Conservation (phyloP, 2,113 vertebrate genomes). For the Prolemur simus region DNA sequence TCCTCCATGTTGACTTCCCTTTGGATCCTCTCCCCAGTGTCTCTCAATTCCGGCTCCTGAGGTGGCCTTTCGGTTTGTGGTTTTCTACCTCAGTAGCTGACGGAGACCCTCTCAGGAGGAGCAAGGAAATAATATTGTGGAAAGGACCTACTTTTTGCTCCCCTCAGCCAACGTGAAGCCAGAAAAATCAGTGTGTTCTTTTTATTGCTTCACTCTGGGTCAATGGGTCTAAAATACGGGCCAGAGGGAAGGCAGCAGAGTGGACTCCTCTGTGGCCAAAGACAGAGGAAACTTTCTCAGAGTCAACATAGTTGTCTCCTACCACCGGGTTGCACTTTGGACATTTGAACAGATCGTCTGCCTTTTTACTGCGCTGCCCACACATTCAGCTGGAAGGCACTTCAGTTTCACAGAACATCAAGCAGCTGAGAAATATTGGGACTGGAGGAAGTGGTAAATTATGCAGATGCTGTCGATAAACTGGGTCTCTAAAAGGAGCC, state of each 20-base stretch:
- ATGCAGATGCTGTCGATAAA: constrained; percentile 27
- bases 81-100: neutral
- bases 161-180: neutral
- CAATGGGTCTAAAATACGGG: neutral
- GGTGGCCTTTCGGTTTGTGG: rapidly evolving
- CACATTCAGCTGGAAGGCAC: neutral
- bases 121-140: neutral
- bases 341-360: neutral
- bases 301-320: neutral
- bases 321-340: neutral
- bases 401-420: neutral
- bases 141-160: neutral
- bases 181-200: neutral
- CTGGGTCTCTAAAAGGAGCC: constrained; percentile 21
- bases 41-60: neutral
- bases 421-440: constrained; percentile 42
- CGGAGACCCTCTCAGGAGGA: neutral
- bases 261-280: neutral
- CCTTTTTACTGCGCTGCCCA: neutral
- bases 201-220: neutral
- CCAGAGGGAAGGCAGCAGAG: neutral
- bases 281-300: neutral
- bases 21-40: neutral
- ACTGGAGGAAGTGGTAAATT: constrained; percentile 27
- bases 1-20: neutral